A percentile compares a stretch with the other conserved stretches of the same genome.
These are phyloP conservation scores for Trachurus trachurus DNA, from an alignment of 2,797 vertebrate species.

Conservation along the genomic window DNA sequence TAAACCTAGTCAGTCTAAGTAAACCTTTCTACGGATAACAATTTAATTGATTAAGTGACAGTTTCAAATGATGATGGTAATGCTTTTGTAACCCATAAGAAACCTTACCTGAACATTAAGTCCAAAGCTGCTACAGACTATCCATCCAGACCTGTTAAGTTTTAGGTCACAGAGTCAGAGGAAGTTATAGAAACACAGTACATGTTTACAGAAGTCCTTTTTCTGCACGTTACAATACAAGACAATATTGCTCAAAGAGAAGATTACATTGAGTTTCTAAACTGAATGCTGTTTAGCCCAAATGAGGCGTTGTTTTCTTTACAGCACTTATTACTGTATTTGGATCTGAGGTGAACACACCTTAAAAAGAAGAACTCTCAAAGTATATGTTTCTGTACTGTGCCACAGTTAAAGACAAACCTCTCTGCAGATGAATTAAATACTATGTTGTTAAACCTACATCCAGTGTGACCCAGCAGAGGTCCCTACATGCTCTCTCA, in stretches of 20 bases:
- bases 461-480: conserved; percentile 17
- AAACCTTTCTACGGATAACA: conserved; percentile 12
- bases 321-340: conserved; percentile 59
- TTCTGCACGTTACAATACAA: conserved; percentile 19
- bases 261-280: conserved; percentile 61
- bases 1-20: conserved; percentile 24
- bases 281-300: conserved; percentile 56
- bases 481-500: conserved; percentile 31
- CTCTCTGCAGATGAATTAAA: conserved; percentile 70
- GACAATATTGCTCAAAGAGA: conserved; percentile 14
- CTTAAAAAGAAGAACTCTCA: not conserved
- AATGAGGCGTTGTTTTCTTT: conserved; percentile 31
- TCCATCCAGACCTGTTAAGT: conserved; percentile 30
- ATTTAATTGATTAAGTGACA: conserved; percentile 7
- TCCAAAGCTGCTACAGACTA: conserved; percentile 60
- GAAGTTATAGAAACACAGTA: conserved; percentile 26
- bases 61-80: conserved; percentile 43
- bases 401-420: conserved; percentile 73
- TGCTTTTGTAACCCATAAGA: conserved; percentile 41
- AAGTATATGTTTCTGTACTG: conserved; percentile 23
- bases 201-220: conserved; percentile 58
- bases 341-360: conserved; percentile 33
- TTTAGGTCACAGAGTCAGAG: conserved; percentile 32
- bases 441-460: conserved; percentile 33
- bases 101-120: conserved; percentile 48